Evolutionary conservation across 2,113 vertebrate genomes (phyloP).

Genomic region (Isurus oxyrinchus): DNA sequence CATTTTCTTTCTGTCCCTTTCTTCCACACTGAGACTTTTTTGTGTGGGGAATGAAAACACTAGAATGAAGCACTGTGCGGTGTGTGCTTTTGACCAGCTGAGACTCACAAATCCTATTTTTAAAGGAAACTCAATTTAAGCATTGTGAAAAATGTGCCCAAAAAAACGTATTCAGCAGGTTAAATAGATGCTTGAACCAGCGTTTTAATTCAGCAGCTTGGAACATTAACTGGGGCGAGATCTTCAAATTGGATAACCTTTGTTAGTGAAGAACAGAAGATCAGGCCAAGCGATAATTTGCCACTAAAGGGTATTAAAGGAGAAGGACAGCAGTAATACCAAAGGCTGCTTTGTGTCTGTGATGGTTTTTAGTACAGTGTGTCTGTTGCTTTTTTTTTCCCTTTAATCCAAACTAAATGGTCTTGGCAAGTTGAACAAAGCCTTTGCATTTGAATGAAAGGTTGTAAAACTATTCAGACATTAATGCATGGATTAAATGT

Average conservation of each 20-base stretch:
- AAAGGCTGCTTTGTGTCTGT: constrained; percentile 34
- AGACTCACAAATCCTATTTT: constrained; percentile 19
- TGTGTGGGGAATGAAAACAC: neutral
- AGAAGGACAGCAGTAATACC: constrained; percentile 35
- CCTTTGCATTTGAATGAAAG: constrained; percentile 52
- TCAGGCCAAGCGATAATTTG: constrained; percentile 36
- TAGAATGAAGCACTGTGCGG: neutral
- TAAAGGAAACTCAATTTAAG: constrained; percentile 34
- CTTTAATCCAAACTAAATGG: constrained; percentile 50
- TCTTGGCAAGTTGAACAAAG: constrained; percentile 53
- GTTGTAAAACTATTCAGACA: constrained; percentile 51
- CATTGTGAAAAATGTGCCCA: constrained; percentile 27
- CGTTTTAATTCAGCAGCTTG: constrained; percentile 37
- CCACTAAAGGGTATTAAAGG: constrained; percentile 36
- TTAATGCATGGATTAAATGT: constrained; percentile 40
- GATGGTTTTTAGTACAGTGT: constrained; percentile 35
- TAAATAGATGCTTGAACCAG: constrained; percentile 37
- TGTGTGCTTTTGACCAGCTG: constrained; percentile 22
- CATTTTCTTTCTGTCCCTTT: neutral
- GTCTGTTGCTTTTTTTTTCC: constrained; percentile 43
- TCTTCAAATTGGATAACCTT: constrained; percentile 38
- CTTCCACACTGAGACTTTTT: neutral
- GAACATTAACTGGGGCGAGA: constrained; percentile 35
- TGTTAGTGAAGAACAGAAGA: constrained; percentile 36
- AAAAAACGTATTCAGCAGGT: constrained; percentile 13